phyloP scores from a whole-genome alignment of 2,888 invertebrate species.

The Plebejus argus region DNA sequence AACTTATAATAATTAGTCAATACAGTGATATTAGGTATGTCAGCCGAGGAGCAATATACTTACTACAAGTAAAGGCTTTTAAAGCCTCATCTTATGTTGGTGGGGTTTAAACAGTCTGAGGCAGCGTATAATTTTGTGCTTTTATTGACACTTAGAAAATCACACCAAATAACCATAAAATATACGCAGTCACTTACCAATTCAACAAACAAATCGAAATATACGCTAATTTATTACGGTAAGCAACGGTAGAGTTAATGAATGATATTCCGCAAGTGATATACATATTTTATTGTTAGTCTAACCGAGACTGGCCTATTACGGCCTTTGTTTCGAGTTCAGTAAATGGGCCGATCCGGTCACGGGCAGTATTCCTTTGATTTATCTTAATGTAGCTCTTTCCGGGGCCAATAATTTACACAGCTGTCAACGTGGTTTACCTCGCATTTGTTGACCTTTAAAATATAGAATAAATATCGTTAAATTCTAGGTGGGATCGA shows the following conservation, averaged over 20 bases:
- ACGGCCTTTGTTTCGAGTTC: slow-evolving; percentile 25
- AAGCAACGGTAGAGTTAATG: slow-evolving; percentile 7
- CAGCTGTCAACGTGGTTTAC: background rate
- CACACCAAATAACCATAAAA: no score
- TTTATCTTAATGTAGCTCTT: slow-evolving; percentile 29
- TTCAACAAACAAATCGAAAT: background rate
- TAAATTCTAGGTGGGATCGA: background rate
- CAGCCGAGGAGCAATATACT: no score
- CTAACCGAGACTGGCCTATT: slow-evolving; percentile 25
- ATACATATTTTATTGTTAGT: slow-evolving; percentile 29
- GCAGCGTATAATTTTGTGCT: no score
- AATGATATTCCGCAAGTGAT: slow-evolving; percentile 16
- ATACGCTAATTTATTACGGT: background rate
- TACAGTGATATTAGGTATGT: no score
- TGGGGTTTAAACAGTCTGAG: no score
- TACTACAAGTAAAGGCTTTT: no score
- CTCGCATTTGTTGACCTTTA: background rate
- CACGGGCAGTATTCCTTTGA: slow-evolving; percentile 23
- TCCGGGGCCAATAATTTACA: slow-evolving; percentile 20
- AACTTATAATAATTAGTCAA: no score
- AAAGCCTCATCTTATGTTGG: no score
- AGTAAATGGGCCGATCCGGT: slow-evolving; percentile 29
- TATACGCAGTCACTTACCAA: background rate
- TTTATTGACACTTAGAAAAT: no score
- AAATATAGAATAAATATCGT: background rate